These are phyloP conservation scores for Hydrolagus affinis DNA, from an alignment of 2,113 vertebrate genomes.

Conservation along the genomic window DNA sequence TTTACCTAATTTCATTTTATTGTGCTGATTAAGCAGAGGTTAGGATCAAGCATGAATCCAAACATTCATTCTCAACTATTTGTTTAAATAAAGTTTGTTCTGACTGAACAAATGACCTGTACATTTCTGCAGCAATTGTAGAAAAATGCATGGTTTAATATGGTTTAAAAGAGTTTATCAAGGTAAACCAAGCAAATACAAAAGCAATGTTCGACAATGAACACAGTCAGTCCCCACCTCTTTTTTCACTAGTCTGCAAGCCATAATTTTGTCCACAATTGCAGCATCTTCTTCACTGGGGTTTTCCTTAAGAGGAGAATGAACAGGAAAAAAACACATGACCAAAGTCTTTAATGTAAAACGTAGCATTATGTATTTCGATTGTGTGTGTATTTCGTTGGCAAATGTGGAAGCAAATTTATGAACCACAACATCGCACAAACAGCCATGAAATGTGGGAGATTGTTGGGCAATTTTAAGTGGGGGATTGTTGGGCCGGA, in stretches of 20 bases:
- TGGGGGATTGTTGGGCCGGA: no score
- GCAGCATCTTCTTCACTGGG: constrained; percentile 95
- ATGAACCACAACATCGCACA: no score
- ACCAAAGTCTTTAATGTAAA: neutral
- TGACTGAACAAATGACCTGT: neutral
- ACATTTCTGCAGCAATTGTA: neutral
- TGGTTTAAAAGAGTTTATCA: neutral
- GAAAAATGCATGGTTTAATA: neutral
- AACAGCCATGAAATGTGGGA: no score
- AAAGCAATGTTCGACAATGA: neutral
- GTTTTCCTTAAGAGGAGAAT: constrained; percentile 67
- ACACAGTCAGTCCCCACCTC: constrained; percentile 65
- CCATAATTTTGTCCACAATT: constrained; percentile 96
- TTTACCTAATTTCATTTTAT: no score
- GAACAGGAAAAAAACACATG: neutral
- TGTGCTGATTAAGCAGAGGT: no score
- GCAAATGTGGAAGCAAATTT: no score
- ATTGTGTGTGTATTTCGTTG: no score
- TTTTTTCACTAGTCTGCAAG: constrained; percentile 79
- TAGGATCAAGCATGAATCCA: no score
- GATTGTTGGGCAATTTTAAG: no score
- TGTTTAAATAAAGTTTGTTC: neutral
- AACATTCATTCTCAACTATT: no score
- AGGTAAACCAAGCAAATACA: neutral
- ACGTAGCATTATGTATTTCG: no score